Evolutionary conservation across 2,797 vertebrate genomes (phyloP).

Genomic region (Hapalemur alaotrensis): DNA sequence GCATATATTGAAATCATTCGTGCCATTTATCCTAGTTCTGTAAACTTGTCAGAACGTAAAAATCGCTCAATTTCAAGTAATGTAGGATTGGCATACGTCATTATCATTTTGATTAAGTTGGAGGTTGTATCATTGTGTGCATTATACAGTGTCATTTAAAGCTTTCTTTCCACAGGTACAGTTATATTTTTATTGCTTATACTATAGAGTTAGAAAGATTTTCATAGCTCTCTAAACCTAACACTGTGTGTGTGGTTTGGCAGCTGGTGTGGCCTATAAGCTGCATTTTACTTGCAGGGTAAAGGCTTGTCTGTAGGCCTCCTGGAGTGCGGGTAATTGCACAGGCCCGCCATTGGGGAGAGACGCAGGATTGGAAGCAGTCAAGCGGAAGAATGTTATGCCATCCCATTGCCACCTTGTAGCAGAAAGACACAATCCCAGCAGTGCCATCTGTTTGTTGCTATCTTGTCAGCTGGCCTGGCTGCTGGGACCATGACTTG

Average conservation of each 20-base stretch:
- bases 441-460: slow-evolving; percentile 96
- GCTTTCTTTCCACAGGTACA: slow-evolving; percentile 87
- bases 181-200: slow-evolving; percentile 88
- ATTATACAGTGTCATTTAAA: slow-evolving; percentile 88
- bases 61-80: slow-evolving; percentile 92
- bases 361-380: slow-evolving; percentile 96
- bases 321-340: slow-evolving; percentile 98
- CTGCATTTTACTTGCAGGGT: slow-evolving; percentile 96
- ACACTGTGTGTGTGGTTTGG: slow-evolving; percentile 92
- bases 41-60: slow-evolving; percentile 99
- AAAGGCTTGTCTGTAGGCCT: slow-evolving; percentile 95
- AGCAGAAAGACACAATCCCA: slow-evolving; percentile 93
- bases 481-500: slow-evolving; percentile 90
- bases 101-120: slow-evolving; percentile 99
- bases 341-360: slow-evolving; percentile 92
- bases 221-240: slow-evolving; percentile 85
- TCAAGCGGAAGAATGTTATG: slow-evolving; percentile 97
- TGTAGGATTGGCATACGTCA: slow-evolving; percentile 96
- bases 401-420: slow-evolving; percentile 98
- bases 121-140: slow-evolving; percentile 91
- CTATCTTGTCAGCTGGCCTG: slow-evolving; percentile 94
- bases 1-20: slow-evolving; percentile 97
- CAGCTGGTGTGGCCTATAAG: slow-evolving; percentile 96
- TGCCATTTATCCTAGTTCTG: slow-evolving; percentile 99
- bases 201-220: slow-evolving; percentile 86